A percentile compares a stretch with the other conserved stretches of the same genome.
These are phyloP conservation scores for Ellobium chinense DNA, from an alignment of 2,888 invertebrate genomes.

Conservation along the genomic window DNA sequence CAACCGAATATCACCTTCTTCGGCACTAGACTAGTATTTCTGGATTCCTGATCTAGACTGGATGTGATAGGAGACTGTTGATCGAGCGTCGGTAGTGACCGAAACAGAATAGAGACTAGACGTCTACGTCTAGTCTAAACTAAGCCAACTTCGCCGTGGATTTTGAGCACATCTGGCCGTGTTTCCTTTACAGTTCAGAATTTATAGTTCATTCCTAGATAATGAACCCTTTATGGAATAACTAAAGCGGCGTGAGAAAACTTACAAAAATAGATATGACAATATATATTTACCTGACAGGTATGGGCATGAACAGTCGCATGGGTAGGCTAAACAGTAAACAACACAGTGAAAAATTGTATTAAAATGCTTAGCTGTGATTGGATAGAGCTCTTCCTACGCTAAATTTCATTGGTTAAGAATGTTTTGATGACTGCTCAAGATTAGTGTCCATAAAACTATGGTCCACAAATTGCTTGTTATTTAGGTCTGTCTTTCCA, in stretches of 20 bases:
- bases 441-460: neutral
- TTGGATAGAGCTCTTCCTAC: neutral
- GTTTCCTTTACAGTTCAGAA: no score
- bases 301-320: neutral
- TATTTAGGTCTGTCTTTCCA: no score
- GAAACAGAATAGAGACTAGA: no score
- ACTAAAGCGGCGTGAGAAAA: neutral
- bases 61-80: no score
- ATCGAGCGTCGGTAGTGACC: no score
- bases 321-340: neutral
- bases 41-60: no score
- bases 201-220: no score
- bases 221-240: neutral
- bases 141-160: no score
- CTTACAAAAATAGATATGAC: conserved; percentile 25
- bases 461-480: neutral
- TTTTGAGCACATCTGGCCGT: no score
- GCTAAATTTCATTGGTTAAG: neutral
- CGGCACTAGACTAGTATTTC: no score
- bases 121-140: no score
- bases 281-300: neutral
- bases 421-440: neutral
- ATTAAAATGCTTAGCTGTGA: neutral
- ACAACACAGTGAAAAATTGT: neutral
- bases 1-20: no score